These are phyloP conservation scores for Echeneis naucrates DNA, from an alignment of 2,797 vertebrate species.

Conservation along the genomic window DNA sequence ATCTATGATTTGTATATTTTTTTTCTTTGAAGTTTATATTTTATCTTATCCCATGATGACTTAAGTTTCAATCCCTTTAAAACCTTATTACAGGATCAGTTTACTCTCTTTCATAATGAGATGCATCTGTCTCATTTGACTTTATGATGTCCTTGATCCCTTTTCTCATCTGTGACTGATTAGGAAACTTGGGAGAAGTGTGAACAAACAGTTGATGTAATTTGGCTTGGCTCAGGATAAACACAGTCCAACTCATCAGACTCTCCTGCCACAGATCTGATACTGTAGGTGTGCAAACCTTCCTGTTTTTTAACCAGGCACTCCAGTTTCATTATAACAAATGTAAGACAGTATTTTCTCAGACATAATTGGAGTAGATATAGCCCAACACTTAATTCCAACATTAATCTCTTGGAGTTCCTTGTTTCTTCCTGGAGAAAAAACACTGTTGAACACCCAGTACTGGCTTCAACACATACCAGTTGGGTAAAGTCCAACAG, in stretches of 20 bases:
- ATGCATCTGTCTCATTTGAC: slow-evolving; percentile 64
- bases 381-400: too few species aligned
- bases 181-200: slow-evolving; percentile 13
- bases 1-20: background rate
- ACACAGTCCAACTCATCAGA: slow-evolving; percentile 33
- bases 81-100: slow-evolving; percentile 54
- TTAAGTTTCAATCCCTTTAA: slow-evolving; percentile 15
- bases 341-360: background rate
- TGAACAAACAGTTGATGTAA: slow-evolving; percentile 34
- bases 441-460: background rate
- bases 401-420: too few species aligned
- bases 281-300: background rate
- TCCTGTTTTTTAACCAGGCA: background rate
- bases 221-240: slow-evolving; percentile 45
- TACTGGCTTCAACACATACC: background rate
- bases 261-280: slow-evolving; percentile 30
- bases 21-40: background rate
- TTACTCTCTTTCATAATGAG: slow-evolving; percentile 27
- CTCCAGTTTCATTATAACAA: background rate
- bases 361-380: background rate
- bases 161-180: slow-evolving; percentile 31
- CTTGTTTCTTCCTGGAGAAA: background rate
- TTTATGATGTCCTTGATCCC: slow-evolving; percentile 57
- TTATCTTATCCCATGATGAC: background rate
- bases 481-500: slow-evolving; percentile 14